Conservation (phyloP, 2,797 vertebrate genomes). For the Anableps anableps region DNA sequence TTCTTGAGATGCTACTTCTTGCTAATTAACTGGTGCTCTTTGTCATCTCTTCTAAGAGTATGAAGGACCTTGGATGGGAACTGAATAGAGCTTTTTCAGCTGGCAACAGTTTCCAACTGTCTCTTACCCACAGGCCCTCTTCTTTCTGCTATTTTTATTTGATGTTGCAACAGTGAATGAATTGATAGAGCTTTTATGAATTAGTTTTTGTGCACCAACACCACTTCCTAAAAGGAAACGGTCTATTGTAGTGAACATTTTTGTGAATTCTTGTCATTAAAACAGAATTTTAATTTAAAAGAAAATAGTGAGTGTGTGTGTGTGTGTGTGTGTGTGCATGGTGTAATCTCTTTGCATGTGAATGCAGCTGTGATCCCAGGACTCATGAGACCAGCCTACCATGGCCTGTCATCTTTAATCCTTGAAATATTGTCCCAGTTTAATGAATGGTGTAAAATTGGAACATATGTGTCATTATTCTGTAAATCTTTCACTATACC, state of each 20-base stretch:
- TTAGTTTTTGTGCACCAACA: slow-evolving; percentile 42
- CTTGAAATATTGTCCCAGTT: slow-evolving; percentile 68
- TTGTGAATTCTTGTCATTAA: slow-evolving; percentile 39
- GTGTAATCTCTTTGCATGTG: slow-evolving; percentile 85
- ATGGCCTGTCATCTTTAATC: slow-evolving; percentile 72
- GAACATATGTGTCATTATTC: slow-evolving; percentile 79
- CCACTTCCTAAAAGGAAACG: slow-evolving; percentile 20
- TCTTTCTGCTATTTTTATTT: slow-evolving; percentile 63
- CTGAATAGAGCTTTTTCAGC: slow-evolving; percentile 70
- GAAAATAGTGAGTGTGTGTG: background rate
- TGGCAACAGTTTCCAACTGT: slow-evolving; percentile 72
- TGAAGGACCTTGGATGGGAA: slow-evolving; percentile 58
- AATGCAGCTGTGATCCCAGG: slow-evolving; percentile 82
- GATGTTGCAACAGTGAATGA: slow-evolving; percentile 69
- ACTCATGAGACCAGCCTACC: slow-evolving; percentile 57
- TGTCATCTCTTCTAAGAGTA: slow-evolving; percentile 70
- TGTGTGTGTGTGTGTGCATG: background rate
- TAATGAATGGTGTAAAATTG: slow-evolving; percentile 72
- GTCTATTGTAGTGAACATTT: slow-evolving; percentile 20
- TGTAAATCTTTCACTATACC: slow-evolving; percentile 76
- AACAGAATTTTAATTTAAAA: slow-evolving; percentile 59
- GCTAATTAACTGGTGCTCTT: slow-evolving; percentile 83
- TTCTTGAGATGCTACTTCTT: slow-evolving; percentile 81
- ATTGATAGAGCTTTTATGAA: slow-evolving; percentile 75
- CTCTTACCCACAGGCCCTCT: slow-evolving; percentile 64